Evolutionary conservation across 2,888 invertebrate genomes (phyloP), one percentile per base, ranked within the genome.

Genomic region (Rotaria socialis): DNA sequence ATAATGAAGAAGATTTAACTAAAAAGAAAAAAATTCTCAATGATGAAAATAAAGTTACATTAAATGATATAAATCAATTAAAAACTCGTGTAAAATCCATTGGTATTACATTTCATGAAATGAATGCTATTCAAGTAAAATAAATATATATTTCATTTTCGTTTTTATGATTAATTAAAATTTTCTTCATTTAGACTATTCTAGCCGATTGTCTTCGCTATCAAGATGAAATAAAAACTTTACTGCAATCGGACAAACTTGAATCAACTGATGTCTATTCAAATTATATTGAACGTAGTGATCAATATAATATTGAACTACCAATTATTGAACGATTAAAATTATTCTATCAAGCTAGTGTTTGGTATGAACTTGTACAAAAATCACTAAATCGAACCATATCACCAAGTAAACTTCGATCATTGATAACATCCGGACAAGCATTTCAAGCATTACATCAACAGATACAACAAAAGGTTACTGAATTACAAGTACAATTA

Each of bases 331-430:
- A 80, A 47, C 43, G 47, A n/a, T 47, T 80, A 14, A 43, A 47
- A 47, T n/a, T 47, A 43, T 80, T 47, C 47, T 80, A 80, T 80
- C 80, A 80, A 80, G 80, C 80, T 80, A 80, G 80, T 47, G 8
- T 80, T n/a, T 80, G 80, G 80, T 47, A 80, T 47, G 80, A 80
- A 80, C 80, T 80, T 80, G 80, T 80, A 47, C 47, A 80, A 47
- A 43, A 47, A 80, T n/a, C 47, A 47, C n/a, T 80, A 24, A 47
- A 22, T 80, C 47, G n/a, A 80, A 80, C 80, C 11, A 43, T 47
- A 43, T 22, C 80, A 47, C 43, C 47, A 80, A 80, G 22, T 80
- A 80, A 80, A 47, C 47, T 80, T 43, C 43, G 47, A 47, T 47
- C 43, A n/a, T 80, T 80, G n/a, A 43, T 80, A 41, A 14, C 80